A percentile compares a stretch with the other conserved stretches of the same genome.
phyloP scores from a whole-genome alignment of 1,140 invertebrate genomes.

The Leptoteleia sp. region DNA sequence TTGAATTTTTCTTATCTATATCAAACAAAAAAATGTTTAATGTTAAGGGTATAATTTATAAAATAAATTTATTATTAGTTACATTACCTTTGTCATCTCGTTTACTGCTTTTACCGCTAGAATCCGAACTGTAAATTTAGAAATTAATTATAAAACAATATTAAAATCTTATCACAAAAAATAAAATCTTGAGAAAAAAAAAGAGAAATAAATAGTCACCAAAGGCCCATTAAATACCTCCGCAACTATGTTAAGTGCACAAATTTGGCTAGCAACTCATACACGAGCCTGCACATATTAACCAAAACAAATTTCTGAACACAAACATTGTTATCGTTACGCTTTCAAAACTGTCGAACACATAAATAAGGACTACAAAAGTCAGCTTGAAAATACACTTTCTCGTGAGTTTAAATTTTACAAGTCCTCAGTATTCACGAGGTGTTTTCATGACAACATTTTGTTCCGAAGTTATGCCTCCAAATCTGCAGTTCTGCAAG shows the following conservation, averaged over 20 bases:
- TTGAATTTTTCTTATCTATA: conserved; percentile 76
- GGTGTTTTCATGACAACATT: background rate
- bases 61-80: too few relatives aligned
- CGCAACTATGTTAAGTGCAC: conserved; percentile 79
- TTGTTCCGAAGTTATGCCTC: background rate
- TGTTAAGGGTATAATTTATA: background rate
- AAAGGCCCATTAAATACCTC: conserved; percentile 76
- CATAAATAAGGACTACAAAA: background rate
- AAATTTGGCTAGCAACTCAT: conserved; percentile 80
- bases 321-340: background rate
- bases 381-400: background rate
- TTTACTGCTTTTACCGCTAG: conserved; percentile 74
- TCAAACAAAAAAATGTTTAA: conserved; percentile 10
- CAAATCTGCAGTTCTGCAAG: conserved; percentile 6
- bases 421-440: background rate
- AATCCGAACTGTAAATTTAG: conserved; percentile 74
- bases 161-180: conserved; percentile 11
- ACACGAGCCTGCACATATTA: conserved; percentile 4
- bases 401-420: conserved; percentile 1
- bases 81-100: conserved; percentile 78
- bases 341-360: conserved; percentile 3
- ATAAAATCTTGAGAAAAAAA: conserved; percentile 24
- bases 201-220: conserved; percentile 45
- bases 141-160: conserved; percentile 21
- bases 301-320: background rate